Evolutionary conservation across 2,113 vertebrate species (phyloP), one percentile per base, ranked within the genome.

Genomic region (Jacana jacana): DNA sequence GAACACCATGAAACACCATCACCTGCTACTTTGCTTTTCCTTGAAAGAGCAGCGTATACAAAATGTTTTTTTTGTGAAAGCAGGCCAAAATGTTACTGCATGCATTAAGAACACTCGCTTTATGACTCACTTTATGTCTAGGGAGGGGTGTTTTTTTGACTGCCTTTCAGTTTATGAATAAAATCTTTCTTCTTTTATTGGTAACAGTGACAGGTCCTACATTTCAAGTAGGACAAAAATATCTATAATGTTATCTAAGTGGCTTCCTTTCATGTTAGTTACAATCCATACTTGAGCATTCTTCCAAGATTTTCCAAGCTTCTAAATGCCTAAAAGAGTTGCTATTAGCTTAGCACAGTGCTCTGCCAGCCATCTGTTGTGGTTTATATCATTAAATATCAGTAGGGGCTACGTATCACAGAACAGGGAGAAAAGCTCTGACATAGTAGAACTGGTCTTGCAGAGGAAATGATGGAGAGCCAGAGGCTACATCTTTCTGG

Each of bases 331-430:
- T 55, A 33, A 13, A 69, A 87, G 82, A 76, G 73, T 78, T 92
- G 80, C 88, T 94, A 16, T 91, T 92, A 91, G 77, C 76, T 94
- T 73, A 90, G 72, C 80, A 90, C 39, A 84, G 15, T 61, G 77
- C 77, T 92, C 95, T 84, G 90, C 90, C 77, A 95, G 61, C 92
- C 93, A 93, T 97, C 88, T 95, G 92, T 71, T 92, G 86, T 90
- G 88, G 88, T 89, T 97, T 95, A 57, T 92, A 71, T 77, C 85
- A 86, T 96, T 82, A 91, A 89, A 77, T 88, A 91, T 91, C 77
- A 44, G 82, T 88, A 90, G 72, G 64, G 51, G 18, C 90, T 91
- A 11, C 71, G 73, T 92, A 27, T 81, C 85, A 92, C 77, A 76
- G 88, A 81, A 30, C 28, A 72, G 75, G 61, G 88, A 76, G 73